Evolutionary conservation across 2,888 invertebrate species (phyloP).

Genomic region (Orthosia incerta): DNA sequence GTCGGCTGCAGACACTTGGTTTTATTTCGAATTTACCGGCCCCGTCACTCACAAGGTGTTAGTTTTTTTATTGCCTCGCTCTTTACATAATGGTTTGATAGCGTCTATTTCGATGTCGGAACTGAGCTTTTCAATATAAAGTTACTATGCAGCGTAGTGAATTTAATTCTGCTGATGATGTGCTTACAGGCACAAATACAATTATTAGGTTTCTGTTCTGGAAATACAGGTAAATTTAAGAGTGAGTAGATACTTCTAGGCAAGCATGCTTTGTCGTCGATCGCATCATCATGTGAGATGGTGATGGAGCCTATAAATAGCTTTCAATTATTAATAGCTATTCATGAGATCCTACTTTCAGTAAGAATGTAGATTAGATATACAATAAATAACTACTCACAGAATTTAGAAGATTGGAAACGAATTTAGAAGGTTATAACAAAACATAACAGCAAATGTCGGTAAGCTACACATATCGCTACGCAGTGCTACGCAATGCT

Average conservation of each 20-base stretch:
- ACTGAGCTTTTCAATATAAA: conserved; percentile 36
- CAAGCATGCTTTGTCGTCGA: no score
- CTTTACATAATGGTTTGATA: conserved; percentile 58
- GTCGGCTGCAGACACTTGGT: conserved; percentile 53
- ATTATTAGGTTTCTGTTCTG: not conserved
- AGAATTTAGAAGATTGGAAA: not conserved
- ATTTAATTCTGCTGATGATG: not conserved
- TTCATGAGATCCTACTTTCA: not conserved
- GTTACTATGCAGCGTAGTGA: conserved; percentile 2
- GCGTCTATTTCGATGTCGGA: conserved; percentile 35
- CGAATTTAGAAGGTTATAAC: no score
- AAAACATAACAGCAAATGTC: no score
- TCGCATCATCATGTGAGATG: no score
- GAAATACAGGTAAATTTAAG: no score
- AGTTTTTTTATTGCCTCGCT: conserved; percentile 61
- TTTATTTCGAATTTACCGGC: conserved; percentile 56
- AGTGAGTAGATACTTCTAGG: not conserved
- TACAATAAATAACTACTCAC: not conserved
- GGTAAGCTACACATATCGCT: conserved; percentile 2
- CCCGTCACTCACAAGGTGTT: conserved; percentile 59
- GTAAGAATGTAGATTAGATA: not conserved
- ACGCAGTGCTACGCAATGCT: not conserved
- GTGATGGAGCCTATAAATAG: not conserved
- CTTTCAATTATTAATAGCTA: not conserved
- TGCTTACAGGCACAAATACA: not conserved